A percentile compares a stretch with the other conserved stretches of the same genome.
These are phyloP conservation scores for Hydriomena furcata DNA, from an alignment of 2,888 invertebrate species.

Conservation along the genomic window DNA sequence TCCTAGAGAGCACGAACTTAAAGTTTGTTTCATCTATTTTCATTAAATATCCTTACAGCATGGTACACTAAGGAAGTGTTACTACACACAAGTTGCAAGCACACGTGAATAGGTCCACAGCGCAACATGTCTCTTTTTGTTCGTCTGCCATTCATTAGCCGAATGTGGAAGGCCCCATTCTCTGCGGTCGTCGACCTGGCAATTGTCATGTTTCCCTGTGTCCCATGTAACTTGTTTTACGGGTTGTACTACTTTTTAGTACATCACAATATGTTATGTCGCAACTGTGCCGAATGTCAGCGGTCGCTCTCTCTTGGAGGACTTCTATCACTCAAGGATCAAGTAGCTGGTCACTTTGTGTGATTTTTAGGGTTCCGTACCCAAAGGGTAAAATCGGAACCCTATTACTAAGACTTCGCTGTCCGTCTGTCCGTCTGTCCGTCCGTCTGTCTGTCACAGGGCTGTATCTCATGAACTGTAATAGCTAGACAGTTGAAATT, in stretches of 20 bases:
- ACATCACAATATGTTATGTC: slow-evolving; percentile 49
- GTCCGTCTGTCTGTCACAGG: too few species aligned
- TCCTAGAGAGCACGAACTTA: background rate
- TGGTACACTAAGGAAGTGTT: slow-evolving; percentile 29
- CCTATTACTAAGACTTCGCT: too few species aligned
- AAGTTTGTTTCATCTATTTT: background rate
- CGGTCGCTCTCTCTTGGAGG: background rate
- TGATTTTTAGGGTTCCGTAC: too few species aligned
- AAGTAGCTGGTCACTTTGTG: too few species aligned
- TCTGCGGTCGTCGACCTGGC: slow-evolving; percentile 72
- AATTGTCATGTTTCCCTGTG: slow-evolving; percentile 67
- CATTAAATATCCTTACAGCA: background rate
- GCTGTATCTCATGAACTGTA: too few species aligned
- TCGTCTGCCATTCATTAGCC: slow-evolving; percentile 77
- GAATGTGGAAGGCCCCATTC: slow-evolving; percentile 73
- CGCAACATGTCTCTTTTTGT: slow-evolving; percentile 68
- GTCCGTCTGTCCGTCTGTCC: too few species aligned
- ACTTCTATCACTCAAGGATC: background rate
- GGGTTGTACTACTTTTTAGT: slow-evolving; percentile 60
- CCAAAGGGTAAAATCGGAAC: too few species aligned
- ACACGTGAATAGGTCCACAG: slow-evolving; percentile 55
- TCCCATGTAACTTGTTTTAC: slow-evolving; percentile 71
- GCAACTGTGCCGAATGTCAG: slow-evolving; percentile 36
- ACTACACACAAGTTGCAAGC: slow-evolving; percentile 50
- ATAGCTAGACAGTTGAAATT: too few species aligned